These are phyloP conservation scores for Cryptoleucopteryx plumbea DNA, from an alignment of 2,113 vertebrate genomes.

Conservation along the genomic window DNA sequence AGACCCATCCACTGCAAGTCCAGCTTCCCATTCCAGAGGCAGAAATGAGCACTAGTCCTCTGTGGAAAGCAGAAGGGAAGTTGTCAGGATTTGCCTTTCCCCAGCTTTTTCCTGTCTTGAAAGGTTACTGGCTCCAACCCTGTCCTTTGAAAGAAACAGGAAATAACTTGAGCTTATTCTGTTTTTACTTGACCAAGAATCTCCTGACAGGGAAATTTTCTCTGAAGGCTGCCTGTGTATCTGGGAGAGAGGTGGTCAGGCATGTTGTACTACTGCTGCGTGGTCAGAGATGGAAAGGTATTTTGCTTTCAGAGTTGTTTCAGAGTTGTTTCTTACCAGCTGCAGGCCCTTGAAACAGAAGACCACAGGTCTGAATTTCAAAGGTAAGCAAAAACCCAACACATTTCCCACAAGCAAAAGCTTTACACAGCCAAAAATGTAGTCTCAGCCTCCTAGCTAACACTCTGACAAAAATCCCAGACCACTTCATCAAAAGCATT, in stretches of 20 bases:
- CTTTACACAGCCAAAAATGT: background rate
- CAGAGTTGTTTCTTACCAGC: background rate
- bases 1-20: background rate
- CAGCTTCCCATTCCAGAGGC: background rate
- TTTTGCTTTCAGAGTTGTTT: background rate
- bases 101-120: slow-evolving; percentile 47
- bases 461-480: background rate
- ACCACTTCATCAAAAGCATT: background rate
- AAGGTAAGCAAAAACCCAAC: background rate
- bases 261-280: background rate
- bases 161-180: slow-evolving; percentile 26
- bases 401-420: background rate
- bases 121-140: slow-evolving; percentile 2
- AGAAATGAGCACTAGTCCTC: background rate
- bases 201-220: background rate
- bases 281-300: background rate
- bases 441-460: background rate
- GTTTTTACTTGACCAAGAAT: slow-evolving; percentile 18
- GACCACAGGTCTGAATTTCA: slow-evolving; percentile 7
- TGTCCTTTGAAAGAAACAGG: slow-evolving; percentile 43
- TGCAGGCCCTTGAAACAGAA: background rate
- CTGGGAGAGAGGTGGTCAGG: background rate
- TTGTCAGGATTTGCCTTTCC: slow-evolving; percentile 3
- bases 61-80: background rate
- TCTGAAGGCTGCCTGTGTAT: background rate